These are phyloP conservation scores for Pterocles orientalis DNA, from an alignment of 2,113 vertebrate species.

Conservation along the genomic window DNA sequence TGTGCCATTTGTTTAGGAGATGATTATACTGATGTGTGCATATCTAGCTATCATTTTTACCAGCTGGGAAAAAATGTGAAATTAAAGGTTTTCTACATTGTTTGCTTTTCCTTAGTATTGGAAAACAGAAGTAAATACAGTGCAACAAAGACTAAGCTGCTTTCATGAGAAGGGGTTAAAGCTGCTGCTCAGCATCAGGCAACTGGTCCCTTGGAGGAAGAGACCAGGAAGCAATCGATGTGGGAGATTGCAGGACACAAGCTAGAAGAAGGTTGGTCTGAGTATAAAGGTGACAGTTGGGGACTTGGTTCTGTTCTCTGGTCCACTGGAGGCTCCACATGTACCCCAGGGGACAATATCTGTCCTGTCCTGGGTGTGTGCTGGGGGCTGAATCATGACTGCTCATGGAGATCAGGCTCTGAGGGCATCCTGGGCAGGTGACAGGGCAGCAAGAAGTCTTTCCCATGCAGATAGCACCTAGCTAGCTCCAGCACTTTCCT, in stretches of 20 bases:
- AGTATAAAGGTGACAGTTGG: neutral
- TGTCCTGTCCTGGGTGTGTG: neutral
- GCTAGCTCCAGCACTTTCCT: neutral
- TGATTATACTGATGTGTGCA: slow-evolving; percentile 72
- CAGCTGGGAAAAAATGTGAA: slow-evolving; percentile 67
- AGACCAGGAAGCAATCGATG: neutral
- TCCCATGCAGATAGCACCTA: neutral
- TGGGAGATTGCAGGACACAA: neutral
- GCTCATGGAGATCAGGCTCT: neutral
- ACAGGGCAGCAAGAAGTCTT: neutral
- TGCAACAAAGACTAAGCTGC: neutral
- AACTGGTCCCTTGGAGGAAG: neutral
- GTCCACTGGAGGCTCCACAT: neutral
- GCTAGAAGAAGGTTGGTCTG: neutral
- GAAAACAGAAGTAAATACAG: slow-evolving; percentile 41
- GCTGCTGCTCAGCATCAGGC: neutral
- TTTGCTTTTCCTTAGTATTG: slow-evolving; percentile 70
- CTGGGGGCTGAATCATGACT: neutral
- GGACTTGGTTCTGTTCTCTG: neutral
- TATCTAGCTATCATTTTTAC: slow-evolving; percentile 71
- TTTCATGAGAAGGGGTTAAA: neutral
- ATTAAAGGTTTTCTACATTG: slow-evolving; percentile 73
- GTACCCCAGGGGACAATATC: neutral
- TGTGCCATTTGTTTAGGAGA: slow-evolving; percentile 84
- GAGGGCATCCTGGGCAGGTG: neutral